Base-by-base conservation (phyloP, 2,797 vertebrate species). In the Distichodus sexfasciatus region DNA sequence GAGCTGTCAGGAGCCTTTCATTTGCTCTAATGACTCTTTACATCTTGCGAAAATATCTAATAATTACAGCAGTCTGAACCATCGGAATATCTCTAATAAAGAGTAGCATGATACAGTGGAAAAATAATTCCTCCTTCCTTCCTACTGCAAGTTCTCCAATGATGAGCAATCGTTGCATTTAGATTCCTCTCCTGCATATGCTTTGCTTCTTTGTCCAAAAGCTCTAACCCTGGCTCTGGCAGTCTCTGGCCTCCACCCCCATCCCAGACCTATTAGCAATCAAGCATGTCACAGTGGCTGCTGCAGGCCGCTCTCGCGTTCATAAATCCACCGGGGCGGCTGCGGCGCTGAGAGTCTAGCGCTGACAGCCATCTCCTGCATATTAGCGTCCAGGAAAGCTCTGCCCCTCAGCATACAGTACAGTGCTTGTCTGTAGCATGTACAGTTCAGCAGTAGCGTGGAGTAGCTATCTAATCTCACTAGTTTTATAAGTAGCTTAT, bases 281-380 rank as follows among this genome's bases (percentile, higher is more conserved):
- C 57, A 71, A 80, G 43, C 75, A 69, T 80, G 81, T 82, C 83
- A 83, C 69, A 75, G 79, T 62, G 54, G 65, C 63, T 61, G 72
- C 80, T 75, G 77, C 77, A 81, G 80, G 72, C 80, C 66, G 75
- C 75, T 67, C 74, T 78, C 71, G 80, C 86, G 35, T 71, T 74
- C 79, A 82, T 87, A 81, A 79, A 87, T 85, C 83, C 80, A 55
- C 72, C 66, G 74, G 75, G 66, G 75, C n/a, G 73, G 72, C 84
- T 73, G 81, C 61, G 17, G 57, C 78, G 77, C 74, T 75, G 60
- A 71, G 77, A 72, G 57, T 40, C 41, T 46, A 58, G 62, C 9
- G 44, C 41, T 55, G 38, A 43, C 31, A 26, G 40, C 31, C 48
- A 66, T 67, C 48, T 47, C 51, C 29, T 35, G 26, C 28, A 70